Evolutionary conservation across 2,888 invertebrate genomes (phyloP).

Genomic region (Coelogynopora nodosa): DNA sequence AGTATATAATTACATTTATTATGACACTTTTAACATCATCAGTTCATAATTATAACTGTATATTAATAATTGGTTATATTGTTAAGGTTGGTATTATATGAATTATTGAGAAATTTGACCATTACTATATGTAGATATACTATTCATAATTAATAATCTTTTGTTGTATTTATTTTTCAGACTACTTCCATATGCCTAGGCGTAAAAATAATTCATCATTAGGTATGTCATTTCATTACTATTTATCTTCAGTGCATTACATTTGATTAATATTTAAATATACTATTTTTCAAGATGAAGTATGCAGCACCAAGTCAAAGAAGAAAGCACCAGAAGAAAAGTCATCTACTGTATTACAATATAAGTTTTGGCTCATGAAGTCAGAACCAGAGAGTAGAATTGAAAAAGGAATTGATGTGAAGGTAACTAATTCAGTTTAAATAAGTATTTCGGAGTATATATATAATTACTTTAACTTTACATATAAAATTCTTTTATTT

Average conservation of each 20-base stretch:
- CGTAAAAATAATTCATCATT: neutral
- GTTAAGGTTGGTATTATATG: too few relatives aligned
- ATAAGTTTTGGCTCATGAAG: constrained; percentile 54
- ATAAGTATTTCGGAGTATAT: neutral
- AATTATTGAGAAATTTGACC: too few relatives aligned
- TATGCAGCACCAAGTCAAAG: neutral
- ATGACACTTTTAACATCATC: too few relatives aligned
- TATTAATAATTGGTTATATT: too few relatives aligned
- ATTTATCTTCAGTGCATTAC: neutral
- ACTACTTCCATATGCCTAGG: too few relatives aligned
- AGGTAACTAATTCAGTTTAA: too few relatives aligned
- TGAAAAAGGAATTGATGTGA: constrained; percentile 57
- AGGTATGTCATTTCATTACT: neutral
- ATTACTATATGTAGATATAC: too few relatives aligned
- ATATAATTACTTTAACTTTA: neutral
- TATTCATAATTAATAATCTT: too few relatives aligned
- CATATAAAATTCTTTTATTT: neutral
- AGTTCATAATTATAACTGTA: too few relatives aligned
- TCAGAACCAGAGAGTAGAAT: constrained; percentile 57
- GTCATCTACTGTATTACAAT: neutral
- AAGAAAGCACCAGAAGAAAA: neutral
- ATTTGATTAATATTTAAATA: neutral
- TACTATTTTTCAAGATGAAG: neutral
- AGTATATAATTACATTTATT: too few relatives aligned
- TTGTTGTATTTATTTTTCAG: too few relatives aligned